These are phyloP conservation scores for Ondatra zibethicus DNA, from an alignment of 2,113 vertebrate genomes.

Conservation along the genomic window DNA sequence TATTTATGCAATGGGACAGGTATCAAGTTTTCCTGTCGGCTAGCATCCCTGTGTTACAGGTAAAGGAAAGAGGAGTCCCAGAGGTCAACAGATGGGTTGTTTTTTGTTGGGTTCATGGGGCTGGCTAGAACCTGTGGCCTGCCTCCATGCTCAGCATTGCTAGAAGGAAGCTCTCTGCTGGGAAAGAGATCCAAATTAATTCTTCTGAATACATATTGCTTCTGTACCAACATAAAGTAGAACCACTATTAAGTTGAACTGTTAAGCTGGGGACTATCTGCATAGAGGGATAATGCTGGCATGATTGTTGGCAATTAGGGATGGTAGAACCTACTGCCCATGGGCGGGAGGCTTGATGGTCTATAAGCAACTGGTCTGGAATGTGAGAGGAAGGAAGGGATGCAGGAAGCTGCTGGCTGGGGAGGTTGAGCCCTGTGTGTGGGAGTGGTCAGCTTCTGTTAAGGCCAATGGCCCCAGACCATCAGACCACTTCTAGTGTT, in stretches of 20 bases:
- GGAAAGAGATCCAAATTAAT: neutral
- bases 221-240: neutral
- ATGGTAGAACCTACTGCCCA: neutral
- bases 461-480: neutral
- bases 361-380: neutral
- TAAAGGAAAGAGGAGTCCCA: constrained; percentile 69
- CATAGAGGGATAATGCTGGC: neutral
- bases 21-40: constrained; percentile 57
- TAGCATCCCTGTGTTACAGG: constrained; percentile 78
- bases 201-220: neutral
- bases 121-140: neutral
- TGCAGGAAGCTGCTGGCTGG: neutral
- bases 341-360: neutral
- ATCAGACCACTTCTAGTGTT: neutral
- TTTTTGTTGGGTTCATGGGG: neutral
- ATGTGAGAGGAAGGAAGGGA: neutral
- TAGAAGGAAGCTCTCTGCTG: neutral
- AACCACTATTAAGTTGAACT: neutral
- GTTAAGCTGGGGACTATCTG: neutral
- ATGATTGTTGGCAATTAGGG: neutral
- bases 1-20: constrained; percentile 68
- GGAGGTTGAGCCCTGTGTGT: neutral
- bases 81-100: neutral
- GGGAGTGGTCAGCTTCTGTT: neutral
- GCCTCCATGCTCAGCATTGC: neutral